Evolutionary conservation across 2,113 vertebrate genomes (phyloP), one percentile per base, ranked within the genome.

Genomic region (Capreolus pygargus): DNA sequence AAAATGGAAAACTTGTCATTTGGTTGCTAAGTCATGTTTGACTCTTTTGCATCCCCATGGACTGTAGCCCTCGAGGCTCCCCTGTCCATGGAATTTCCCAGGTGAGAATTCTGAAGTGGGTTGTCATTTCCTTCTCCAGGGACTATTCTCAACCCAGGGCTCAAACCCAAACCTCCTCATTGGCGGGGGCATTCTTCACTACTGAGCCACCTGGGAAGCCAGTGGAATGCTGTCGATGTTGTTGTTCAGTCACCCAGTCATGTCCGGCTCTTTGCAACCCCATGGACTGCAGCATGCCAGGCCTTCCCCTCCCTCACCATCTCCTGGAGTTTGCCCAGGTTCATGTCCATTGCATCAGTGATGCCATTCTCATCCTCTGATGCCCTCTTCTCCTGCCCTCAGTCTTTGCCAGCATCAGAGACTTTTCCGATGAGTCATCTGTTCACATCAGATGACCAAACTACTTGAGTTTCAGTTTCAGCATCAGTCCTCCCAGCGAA

Each of bases 211-310:
- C 70, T 43, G 70, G 39, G 39, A 76, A 76, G 70, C 39, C 70
- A 76, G 23, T 43, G 70, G 23, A 14, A 76, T 76, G 23, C 70
- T 76, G 19, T 12, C 3, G 10, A 47, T 36, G n/a, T 36, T 67
- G 61, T 36, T 70, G 2, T 36, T 70, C 67, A 70, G 67, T 39
- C 67, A 70, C 67, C 67, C 19, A 12, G 67, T 12, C 39, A 19
- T 70, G 67, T 39, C n/a, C 0, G 0, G 6, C 67, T 39, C 19
- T 70, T 70, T 6, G 67, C 0, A 2, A 21, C 64, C 17, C n/a
- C 4, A 70, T 70, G 17, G 64, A 70, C n/a, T 70, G 9, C 9
- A 36, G 64, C 67, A 39, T 0, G 2, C 21, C 36, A 74, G 67
- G 5, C 67, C 5, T 39, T 36, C 36, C 36, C 39, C 1, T 25